Evolutionary conservation across 1,140 invertebrate species (phyloP), one percentile per base, ranked within the genome.

Genomic region (Subanguina moxae): DNA sequence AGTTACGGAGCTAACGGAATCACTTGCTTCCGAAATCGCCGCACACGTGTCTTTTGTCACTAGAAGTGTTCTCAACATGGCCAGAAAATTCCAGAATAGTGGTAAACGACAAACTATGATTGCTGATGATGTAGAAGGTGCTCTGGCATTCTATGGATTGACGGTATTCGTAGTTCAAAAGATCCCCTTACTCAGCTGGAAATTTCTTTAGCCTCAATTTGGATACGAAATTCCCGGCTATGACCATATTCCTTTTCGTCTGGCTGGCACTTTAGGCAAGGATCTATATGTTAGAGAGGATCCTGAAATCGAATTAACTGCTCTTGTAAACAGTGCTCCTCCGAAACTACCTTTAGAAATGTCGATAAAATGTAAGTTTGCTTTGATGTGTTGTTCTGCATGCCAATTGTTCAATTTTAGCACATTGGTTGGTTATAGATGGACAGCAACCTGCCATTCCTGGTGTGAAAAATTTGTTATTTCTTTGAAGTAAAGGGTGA

Each of bases 391-490:
- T 21, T 21, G 48, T 52, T 3, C n/a, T 52, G n/a, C n/a, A 7
- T 21, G 23, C 8, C 3, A 52, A 19, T 52, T 52, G 17, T 52
- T 19, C 15, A 52, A 17, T 57, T 74, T 78, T 23, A 81, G 80
- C 78, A 23, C 78, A 80, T 66, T 80, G 78, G 78, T 56, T 80
- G 25, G 77, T 68, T 17, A 78, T 80, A 30, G 76, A 78, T 43
- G 78, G 78, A 1, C 52, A 67, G 38, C 64, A 80, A 65, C 80
- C 78, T n/a, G 58, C 64, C 5, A 65, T 78, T 13, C 77, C 78
- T 7, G 48, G 32, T 38, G 3, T 38, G 32, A 5, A 5, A 5
- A 38, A 38, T 38, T 38, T 38, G 3, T 38, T 11, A n/a, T n/a
- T n/a, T n/a, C n/a, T n/a, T n/a, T n/a, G n/a, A n/a, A n/a, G n/a